Evolutionary conservation across 2,888 invertebrate genomes (phyloP), one percentile per base, ranked within the genome.

Genomic region (Volucella zonaria): DNA sequence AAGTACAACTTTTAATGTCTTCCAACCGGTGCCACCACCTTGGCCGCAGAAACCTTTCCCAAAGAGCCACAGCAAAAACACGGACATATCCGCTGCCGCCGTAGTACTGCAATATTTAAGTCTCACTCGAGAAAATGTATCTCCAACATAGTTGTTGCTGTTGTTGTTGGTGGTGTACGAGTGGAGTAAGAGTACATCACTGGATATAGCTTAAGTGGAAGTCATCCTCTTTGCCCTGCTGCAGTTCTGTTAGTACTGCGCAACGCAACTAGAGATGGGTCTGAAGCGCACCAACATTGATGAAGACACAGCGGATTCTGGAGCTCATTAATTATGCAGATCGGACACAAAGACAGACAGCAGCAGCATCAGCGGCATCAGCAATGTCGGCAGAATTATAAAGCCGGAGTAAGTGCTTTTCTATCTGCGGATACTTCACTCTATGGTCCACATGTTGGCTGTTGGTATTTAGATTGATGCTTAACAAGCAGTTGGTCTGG

Each of bases 251-350:
- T 9, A n/a, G n/a, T 42, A 40, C 12, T 38, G 8, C 38, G 8
- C 10, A n/a, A 31, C 14, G n/a, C 45, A n/a, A 15, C 51, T 43
- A 43, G 52, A 12, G 11, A 3, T 14, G 49, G 54, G 31, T 38
- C 1, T 2, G 49, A 23, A 73, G 67, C 58, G 58, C 74, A 74
- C 62, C 58, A 78, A 68, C 78, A 68, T 51, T 83, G 83, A 83
- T 83, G 80, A 75, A 83, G 83, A 83, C 75, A 80, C 79, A 71
- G 75, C 80, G 80, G 83, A 79, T 80, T 80, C 71, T 66, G 83
- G 43, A 75, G 66, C 80, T 83, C 83, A 83, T 83, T 83, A 83
- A 83, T 83, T 83, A 83, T 83, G 83, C 80, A 80, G 80, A 80
- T 80, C 31, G 71, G 83, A 83, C 71, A 52, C 61, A 47, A 68